Evolutionary conservation across 2,888 invertebrate species (phyloP).

Genomic region (Tetragnatha montana): DNA sequence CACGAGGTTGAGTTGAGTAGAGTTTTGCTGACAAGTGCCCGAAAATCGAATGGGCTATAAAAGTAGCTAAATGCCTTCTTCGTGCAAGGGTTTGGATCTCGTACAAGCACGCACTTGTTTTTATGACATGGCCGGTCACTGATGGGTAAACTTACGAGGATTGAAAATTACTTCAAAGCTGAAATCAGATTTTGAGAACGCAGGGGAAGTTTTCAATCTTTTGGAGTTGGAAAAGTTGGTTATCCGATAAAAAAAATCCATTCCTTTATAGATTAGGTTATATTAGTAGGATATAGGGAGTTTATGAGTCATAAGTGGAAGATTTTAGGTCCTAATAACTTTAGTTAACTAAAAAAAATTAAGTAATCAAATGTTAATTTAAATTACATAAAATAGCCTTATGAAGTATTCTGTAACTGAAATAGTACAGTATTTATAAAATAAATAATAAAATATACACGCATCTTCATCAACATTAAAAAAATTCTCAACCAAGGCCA

Average conservation of each 20-base stretch:
- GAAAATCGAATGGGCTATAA: constrained; percentile 4
- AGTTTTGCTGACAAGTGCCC: background rate
- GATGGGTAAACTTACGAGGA: background rate
- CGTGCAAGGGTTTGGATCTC: background rate
- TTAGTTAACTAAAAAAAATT: no score
- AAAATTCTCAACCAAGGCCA: no score
- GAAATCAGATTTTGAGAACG: background rate
- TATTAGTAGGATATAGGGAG: background rate
- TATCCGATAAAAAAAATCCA: no score
- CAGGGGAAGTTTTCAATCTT: background rate
- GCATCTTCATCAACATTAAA: background rate
- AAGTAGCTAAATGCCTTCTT: constrained; percentile 22
- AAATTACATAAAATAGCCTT: no score
- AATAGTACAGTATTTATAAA: background rate
- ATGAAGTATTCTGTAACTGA: background rate
- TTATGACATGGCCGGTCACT: constrained; percentile 5
- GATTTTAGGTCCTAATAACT: no score
- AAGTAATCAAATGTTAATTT: no score
- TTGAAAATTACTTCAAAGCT: background rate
- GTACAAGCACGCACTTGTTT: constrained; percentile 25
- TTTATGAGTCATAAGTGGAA: background rate
- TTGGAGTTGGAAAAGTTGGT: background rate
- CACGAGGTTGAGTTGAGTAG: background rate
- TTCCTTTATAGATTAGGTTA: background rate
- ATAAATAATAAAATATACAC: background rate